Percentiles rank a stretch among this genome's conserved stretches.
Conservation (phyloP, 2,797 vertebrate species). For the Clamator glandarius region DNA sequence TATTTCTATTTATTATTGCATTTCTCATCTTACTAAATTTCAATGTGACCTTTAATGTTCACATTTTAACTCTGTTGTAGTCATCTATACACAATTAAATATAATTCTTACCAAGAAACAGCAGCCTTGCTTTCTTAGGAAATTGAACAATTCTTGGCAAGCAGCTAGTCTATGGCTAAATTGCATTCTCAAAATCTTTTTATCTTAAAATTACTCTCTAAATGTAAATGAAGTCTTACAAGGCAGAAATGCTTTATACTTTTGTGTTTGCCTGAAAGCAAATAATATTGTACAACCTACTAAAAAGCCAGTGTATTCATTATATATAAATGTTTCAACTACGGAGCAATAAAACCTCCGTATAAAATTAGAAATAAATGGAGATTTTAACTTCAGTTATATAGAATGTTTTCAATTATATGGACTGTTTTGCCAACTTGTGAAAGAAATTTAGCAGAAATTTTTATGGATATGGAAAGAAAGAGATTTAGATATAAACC, state of each 20-base stretch:
- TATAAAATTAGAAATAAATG: slow-evolving; percentile 35
- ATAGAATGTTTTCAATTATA: neutral
- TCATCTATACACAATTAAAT: neutral
- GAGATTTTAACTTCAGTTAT: neutral
- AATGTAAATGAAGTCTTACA: slow-evolving; percentile 45
- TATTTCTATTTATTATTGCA: neutral
- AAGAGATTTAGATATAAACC: slow-evolving; percentile 32
- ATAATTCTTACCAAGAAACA: neutral
- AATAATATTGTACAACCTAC: neutral
- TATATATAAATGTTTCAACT: slow-evolving; percentile 15
- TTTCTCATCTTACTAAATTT: slow-evolving; percentile 6
- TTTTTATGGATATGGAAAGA: neutral
- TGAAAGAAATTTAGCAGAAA: slow-evolving; percentile 12
- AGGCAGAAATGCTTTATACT: slow-evolving; percentile 2
- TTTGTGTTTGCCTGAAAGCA: slow-evolving; percentile 13
- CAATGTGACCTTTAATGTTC: slow-evolving; percentile 2
- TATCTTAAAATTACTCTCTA: slow-evolving; percentile 48
- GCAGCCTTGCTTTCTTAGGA: neutral
- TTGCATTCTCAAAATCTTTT: neutral
- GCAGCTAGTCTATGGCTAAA: neutral
- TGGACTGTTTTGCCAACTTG: slow-evolving; percentile 4
- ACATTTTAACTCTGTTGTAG: neutral
- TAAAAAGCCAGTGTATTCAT: neutral
- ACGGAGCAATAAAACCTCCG: neutral
- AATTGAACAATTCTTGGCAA: neutral